Conservation (phyloP, 2,888 invertebrate genomes). For the Caenorhabditis macrosperma region DNA sequence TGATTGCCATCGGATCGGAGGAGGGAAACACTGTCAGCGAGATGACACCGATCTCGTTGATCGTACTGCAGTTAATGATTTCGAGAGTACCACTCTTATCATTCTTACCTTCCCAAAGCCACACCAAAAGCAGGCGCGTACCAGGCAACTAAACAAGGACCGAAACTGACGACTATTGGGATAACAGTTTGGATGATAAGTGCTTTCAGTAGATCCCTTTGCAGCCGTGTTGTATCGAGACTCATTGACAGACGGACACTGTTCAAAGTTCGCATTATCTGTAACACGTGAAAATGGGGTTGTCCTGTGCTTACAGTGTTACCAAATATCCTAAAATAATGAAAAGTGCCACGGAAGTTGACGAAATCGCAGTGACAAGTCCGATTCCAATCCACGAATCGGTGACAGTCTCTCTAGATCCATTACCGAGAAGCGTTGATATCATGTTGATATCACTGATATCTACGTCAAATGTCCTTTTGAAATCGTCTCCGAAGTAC, state of each 20-base stretch:
- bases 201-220: conserved; percentile 4
- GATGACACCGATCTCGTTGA: conserved; percentile 10
- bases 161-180: conserved; percentile 20
- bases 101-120: conserved; percentile 12
- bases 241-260: background rate
- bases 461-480: too few species aligned
- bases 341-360: too few species aligned
- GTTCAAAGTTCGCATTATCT: background rate
- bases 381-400: too few species aligned
- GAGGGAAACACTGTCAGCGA: conserved; percentile 17
- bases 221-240: background rate
- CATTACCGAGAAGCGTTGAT: too few species aligned
- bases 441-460: too few species aligned
- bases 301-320: background rate
- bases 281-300: background rate
- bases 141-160: conserved; percentile 2
- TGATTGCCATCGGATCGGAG: conserved; percentile 20
- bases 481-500: too few species aligned
- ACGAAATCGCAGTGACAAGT: too few species aligned
- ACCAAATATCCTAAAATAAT: background rate
- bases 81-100: too few species aligned
- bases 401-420: too few species aligned
- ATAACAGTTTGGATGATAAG: conserved; percentile 24
- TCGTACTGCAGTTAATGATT: conserved; percentile 11
- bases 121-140: background rate